Evolutionary conservation across 2,888 invertebrate genomes (phyloP), one percentile per base, ranked within the genome.

Genomic region (Nymphalis urticae): DNA sequence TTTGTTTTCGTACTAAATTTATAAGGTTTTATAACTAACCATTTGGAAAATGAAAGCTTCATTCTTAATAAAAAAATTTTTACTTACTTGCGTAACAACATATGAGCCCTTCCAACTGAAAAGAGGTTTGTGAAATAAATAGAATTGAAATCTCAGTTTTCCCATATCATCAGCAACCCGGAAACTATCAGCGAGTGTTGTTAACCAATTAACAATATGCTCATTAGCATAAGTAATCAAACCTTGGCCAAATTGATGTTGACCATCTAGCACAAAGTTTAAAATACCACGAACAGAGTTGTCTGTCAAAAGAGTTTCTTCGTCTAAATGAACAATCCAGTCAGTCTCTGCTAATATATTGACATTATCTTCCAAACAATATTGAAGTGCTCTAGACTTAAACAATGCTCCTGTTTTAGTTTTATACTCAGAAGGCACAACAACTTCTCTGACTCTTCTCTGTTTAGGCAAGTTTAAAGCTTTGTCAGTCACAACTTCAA

Each of bases 51-150:
- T 32, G 0, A 42, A 4, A 42, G 13, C 0, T 13, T 42, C 13
- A 13, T 42, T 13, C 42, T 42, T 42, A 0, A 3, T 1, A 4
- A 42, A 42, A 0, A 42, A 42, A 3, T 17, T 27, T 48, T 53
- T 60, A 79, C 82, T 80, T 80, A 97, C 97, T 95, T 98, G 98
- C 73, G 98, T 98, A 13, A 99, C 98, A 75, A 99, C 98, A 90
- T 97, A 99, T 56, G 98, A 98, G 72, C 99, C 99, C 91, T 99
- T 99, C 98, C 98, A 98, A 86, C 98, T 98, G 88, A 99, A 98
- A 67, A 98, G 93, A 21, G 99, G 98, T 84, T 97, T 97, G 85
- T 98, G 98, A 86, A 99, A 98, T 87, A 97, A 93, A 80, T 96
- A 96, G 83, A 99, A 98, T 86, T 98, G 98, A 74, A 98, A 94